Evolutionary conservation across 2,797 vertebrate species (phyloP), one percentile per base, ranked within the genome.

Genomic region (Cryptoblepharus egeriae): DNA sequence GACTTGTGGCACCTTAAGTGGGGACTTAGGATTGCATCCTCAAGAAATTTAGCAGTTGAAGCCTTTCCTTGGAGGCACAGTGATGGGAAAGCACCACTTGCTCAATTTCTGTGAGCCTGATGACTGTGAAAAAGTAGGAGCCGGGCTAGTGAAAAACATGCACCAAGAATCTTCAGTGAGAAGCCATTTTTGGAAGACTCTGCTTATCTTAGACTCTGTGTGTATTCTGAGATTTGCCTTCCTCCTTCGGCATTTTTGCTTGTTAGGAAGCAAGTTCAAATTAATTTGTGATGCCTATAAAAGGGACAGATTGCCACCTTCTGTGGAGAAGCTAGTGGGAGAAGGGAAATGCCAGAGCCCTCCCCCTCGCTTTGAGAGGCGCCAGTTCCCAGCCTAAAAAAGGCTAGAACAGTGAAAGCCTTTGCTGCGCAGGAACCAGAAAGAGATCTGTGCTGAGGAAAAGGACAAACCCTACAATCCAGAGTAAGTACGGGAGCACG

Each of bases 221-320:
- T 28, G 22, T 79, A 5, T 45, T 69, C 69, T 18, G 76, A 39
- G 61, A 82, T 35, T 49, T 87, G 85, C 10, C 73, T 76, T 72
- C 16, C 26, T 77, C 12, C 8, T 85, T 84, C 70, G 72, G 15
- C 0, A 0, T 2, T 13, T 89, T 85, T 85, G 65, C n/a, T 71
- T 63, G 70, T 75, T 80, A 37, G 80, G 32, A 22, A 57, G 68
- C 24, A 42, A 52, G 88, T 90, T 85, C 80, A 76, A 68, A 64
- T 78, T 1, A 32, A 67, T 84, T 85, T 87, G 71, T 61, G 80
- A 58, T 10, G 49, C 12, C 75, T 80, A 57, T 28, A 63, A 57
- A 85, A 73, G 20, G 64, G 55, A 57, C 79, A 32, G 10, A 24
- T 70, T 68, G 63, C 32, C 26, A 75, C 77, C 85, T 91, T 81